Conservation (phyloP, 1,140 invertebrate genomes). For the Temnothorax longispinosus region DNA sequence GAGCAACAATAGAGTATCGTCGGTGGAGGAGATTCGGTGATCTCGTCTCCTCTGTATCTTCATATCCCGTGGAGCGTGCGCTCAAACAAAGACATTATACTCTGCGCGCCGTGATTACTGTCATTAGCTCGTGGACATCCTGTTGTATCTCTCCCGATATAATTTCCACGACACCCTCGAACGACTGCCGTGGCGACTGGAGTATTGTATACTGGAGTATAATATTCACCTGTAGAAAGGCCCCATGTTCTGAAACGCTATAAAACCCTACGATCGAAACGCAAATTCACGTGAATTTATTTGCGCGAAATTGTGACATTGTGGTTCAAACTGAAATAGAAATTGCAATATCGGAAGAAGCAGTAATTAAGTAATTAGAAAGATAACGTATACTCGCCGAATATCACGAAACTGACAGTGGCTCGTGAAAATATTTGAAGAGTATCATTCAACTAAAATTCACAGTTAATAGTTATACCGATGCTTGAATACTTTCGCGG, state of each 20-base stretch:
- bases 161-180: slow-evolving; percentile 69
- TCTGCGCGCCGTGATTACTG: slow-evolving; percentile 69
- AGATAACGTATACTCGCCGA: background rate
- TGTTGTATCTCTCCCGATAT: slow-evolving; percentile 63
- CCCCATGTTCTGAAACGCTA: slow-evolving; percentile 3
- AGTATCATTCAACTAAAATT: background rate
- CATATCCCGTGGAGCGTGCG: slow-evolving; percentile 9
- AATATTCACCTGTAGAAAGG: slow-evolving; percentile 41
- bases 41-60: slow-evolving; percentile 6
- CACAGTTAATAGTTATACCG: background rate
- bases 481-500: background rate
- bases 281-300: slow-evolving; percentile 8
- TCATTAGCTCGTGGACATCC: slow-evolving; percentile 75
- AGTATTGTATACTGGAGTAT: slow-evolving; percentile 53
- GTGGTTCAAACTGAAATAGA: background rate
- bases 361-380: background rate
- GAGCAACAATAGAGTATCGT: slow-evolving; percentile 21
- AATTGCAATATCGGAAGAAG: background rate
- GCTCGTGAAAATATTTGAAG: background rate
- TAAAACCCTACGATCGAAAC: slow-evolving; percentile 31
- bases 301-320: background rate
- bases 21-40: background rate
- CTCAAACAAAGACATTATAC: slow-evolving; percentile 78
- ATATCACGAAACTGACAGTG: background rate
- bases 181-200: slow-evolving; percentile 16